A percentile compares a stretch with the other conserved stretches of the same genome.
These are phyloP conservation scores for Megalops cyprinoides DNA, from an alignment of 2,797 vertebrate species.

Conservation along the genomic window DNA sequence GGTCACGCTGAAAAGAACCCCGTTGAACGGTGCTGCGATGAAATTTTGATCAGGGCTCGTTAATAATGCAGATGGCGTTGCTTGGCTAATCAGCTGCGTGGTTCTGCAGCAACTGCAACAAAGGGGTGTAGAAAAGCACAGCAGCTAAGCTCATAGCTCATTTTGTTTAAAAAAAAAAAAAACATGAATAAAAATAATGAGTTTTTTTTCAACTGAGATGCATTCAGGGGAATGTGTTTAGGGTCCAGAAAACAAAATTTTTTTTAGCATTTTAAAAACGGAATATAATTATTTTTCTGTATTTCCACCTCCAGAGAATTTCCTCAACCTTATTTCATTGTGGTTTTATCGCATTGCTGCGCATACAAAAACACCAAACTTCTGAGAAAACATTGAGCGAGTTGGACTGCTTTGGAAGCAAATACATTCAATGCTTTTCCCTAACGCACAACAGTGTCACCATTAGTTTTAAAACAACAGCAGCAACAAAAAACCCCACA, in stretches of 20 bases:
- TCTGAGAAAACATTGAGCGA: background rate
- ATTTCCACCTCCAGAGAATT: background rate
- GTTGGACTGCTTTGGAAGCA: background rate
- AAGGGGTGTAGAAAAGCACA: background rate
- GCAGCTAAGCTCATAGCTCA: background rate
- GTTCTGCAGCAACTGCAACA: background rate
- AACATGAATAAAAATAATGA: background rate
- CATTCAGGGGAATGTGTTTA: background rate
- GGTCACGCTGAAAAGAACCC: background rate
- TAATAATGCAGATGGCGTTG: constrained; percentile 29
- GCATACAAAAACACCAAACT: too few relatives aligned
- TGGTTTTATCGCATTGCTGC: background rate
- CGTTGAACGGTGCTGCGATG: background rate
- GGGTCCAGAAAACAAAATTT: background rate
- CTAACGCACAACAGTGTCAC: background rate
- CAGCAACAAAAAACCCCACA: background rate
- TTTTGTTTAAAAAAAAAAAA: background rate
- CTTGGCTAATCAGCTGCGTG: background rate
- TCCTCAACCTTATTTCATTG: background rate
- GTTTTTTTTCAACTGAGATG: background rate
- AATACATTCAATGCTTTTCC: background rate
- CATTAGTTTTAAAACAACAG: background rate
- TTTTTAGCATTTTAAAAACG: background rate
- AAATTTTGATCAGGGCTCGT: constrained; percentile 26
- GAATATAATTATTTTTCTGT: background rate